Conservation (phyloP, 2,888 invertebrate genomes). For the Pristionchus mayeri region DNA sequence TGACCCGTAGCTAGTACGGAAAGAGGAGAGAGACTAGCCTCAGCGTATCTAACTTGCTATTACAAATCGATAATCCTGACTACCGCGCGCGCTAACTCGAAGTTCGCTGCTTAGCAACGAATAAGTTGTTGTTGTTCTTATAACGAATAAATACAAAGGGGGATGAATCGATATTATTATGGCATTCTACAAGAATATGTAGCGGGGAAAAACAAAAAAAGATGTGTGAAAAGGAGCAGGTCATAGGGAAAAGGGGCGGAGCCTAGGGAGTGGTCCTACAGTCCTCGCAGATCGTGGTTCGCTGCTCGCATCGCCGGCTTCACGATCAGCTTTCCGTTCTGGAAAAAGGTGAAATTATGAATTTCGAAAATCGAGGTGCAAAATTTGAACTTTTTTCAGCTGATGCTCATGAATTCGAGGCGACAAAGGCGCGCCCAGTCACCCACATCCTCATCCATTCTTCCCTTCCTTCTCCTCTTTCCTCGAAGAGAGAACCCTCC, state of each 20-base stretch:
- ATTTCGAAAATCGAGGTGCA: neutral
- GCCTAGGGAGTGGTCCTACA: neutral
- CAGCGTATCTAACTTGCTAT: neutral
- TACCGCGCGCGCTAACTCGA: neutral
- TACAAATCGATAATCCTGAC: neutral
- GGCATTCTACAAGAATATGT: slow-evolving; percentile 30
- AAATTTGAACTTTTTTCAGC: neutral
- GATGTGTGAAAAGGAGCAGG: neutral
- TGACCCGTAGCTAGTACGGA: slow-evolving; percentile 13
- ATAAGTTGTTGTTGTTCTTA: neutral
- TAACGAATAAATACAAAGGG: slow-evolving; percentile 11
- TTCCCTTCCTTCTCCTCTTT: neutral
- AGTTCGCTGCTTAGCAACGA: slow-evolving; percentile 12
- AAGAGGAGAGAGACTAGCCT: slow-evolving; percentile 17
- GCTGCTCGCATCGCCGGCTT: slow-evolving; percentile 59
- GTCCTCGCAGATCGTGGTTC: slow-evolving; percentile 34
- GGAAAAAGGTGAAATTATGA: slow-evolving; percentile 15
- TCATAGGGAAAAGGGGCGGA: slow-evolving; percentile 25
- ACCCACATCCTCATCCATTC: neutral
- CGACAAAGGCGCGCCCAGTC: neutral
- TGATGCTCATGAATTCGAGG: neutral
- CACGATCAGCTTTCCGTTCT: slow-evolving; percentile 65
- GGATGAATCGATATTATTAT: neutral
- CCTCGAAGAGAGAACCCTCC: neutral
- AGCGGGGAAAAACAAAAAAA: neutral